Percentiles rank a stretch among this genome's conserved stretches.
Conservation (phyloP, 2,113 vertebrate genomes). For the Mohoua ochrocephala region DNA sequence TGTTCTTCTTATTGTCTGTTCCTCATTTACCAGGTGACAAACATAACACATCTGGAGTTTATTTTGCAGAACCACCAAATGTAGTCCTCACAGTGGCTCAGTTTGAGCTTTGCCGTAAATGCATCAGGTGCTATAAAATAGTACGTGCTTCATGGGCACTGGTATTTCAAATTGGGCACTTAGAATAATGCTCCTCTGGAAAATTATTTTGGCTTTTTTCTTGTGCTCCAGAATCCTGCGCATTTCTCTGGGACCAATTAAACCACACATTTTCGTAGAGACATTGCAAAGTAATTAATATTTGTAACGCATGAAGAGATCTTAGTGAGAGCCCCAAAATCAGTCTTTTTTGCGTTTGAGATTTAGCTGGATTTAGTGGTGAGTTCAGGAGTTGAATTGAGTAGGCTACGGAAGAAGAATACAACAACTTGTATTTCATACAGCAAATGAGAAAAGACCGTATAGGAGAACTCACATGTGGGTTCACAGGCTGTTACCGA, state of each 20-base stretch:
- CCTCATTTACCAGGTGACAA: not conserved
- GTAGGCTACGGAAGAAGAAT: not conserved
- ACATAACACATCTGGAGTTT: not conserved
- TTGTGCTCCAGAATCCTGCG: not conserved
- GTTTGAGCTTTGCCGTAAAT: not conserved
- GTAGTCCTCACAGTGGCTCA: not conserved
- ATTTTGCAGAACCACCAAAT: not conserved
- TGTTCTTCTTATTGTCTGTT: not conserved
- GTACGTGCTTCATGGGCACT: not conserved
- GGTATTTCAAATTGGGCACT: not conserved
- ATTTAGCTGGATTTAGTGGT: not conserved
- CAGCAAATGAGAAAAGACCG: not conserved
- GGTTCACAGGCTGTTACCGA: not conserved
- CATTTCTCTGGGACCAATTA: not conserved
- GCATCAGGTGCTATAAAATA: not conserved
- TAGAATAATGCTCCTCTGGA: not conserved
- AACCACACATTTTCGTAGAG: not conserved
- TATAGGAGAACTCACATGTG: not conserved
- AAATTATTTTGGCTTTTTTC: not conserved
- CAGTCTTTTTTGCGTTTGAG: not conserved
- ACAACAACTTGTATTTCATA: not conserved
- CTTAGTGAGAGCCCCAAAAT: not conserved
- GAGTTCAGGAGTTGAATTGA: not conserved
- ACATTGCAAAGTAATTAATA: not conserved
- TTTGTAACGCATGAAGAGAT: not conserved